phyloP scores from a whole-genome alignment of 2,797 vertebrate genomes.

The Bucorvus abyssinicus region DNA sequence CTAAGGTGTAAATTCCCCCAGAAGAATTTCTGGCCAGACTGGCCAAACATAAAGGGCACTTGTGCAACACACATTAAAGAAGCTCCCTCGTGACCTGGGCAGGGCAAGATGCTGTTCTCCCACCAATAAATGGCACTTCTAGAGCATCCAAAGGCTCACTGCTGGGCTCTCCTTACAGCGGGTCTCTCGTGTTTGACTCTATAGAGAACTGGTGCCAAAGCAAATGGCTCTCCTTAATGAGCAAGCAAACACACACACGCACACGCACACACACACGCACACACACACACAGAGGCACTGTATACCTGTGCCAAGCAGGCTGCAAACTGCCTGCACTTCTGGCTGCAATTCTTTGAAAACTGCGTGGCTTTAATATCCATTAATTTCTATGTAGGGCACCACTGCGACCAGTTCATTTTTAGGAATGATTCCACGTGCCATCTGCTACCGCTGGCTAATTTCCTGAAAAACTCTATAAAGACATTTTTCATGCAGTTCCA shows the following conservation, averaged over 20 bases:
- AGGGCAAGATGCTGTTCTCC: background rate
- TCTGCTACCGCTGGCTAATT: background rate
- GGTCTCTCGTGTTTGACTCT: background rate
- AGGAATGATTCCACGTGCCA: background rate
- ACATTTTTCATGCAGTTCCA: background rate
- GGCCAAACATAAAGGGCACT: background rate
- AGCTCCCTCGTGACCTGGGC: background rate
- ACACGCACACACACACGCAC: too few species aligned
- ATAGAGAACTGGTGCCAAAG: background rate
- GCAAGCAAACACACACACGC: too few species aligned
- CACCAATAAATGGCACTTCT: background rate
- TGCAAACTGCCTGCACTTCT: background rate
- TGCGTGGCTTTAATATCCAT: background rate
- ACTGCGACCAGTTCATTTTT: fast-evolving
- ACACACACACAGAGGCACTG: too few species aligned
- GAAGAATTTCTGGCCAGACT: background rate
- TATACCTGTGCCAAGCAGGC: background rate
- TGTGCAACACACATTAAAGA: background rate
- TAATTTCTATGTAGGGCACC: background rate
- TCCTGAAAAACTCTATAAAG: background rate
- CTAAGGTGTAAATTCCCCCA: background rate
- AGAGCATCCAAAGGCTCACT: background rate
- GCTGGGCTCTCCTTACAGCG: background rate
- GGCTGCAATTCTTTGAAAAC: background rate
- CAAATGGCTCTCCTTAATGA: background rate